Evolutionary conservation across 2,888 invertebrate genomes (phyloP), one percentile per base, ranked within the genome.

Genomic region (Dryobota labecula): DNA sequence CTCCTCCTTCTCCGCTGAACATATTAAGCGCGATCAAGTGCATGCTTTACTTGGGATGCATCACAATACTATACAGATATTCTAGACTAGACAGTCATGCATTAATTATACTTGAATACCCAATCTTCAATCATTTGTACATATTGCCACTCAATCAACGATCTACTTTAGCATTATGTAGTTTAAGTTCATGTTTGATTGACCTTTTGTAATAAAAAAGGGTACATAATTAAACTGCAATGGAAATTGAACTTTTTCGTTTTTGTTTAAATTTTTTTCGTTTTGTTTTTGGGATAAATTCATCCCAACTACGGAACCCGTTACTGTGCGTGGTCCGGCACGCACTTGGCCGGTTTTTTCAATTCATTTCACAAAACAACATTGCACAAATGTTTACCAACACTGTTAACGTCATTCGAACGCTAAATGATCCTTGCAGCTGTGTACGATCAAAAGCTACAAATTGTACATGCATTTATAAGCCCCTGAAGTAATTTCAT

Each of bases 1-100:
- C 61, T 96, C 96, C 51, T 96, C 95, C 78, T 94, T 95, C 88
- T 97, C 97, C 78, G 97, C 98, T 97, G 91, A 0, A 51, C 47
- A 49, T 4, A 53, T 6, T 41, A 13, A 30, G 9, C 15, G 9
- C 15, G 13, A 15, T 78, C 0, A 45, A 72, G 5, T 11, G 2
- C 20, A 33, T 33, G 6, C 27, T 58, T 27, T 15, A 6, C 30
- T 47, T 75, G 1, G 18, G 4, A 15, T 45, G 41, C 4, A 4
- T 8, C 57, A 20, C 5, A 27, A 30, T 27, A 62, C 13, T 43
- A 49, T 30, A 33, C 54, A 36, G 24, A 70, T 33, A 56, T 38
- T 51, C 13, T 60, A 20, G 20, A 45, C 4, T 43, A 56, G 8
- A 30, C 27, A n/a, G 5, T n/a, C 60, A 30, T n/a, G 27, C 20